These are phyloP conservation scores for Carposina sasakii DNA, from an alignment of 1,140 invertebrate species.

Conservation along the genomic window DNA sequence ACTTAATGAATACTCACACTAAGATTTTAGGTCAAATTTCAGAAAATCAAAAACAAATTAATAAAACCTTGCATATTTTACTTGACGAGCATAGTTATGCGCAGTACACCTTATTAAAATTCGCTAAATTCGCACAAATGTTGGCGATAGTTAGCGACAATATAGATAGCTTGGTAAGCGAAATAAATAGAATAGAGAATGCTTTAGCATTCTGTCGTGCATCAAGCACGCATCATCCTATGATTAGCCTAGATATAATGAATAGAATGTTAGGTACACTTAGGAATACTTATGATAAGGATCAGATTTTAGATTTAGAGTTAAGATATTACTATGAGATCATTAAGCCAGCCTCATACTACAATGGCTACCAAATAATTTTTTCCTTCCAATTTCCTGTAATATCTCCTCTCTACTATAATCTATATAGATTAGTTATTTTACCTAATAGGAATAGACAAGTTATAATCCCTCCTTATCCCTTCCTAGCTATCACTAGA, in stretches of 20 bases:
- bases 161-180: conserved; percentile 25
- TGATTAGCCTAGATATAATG: conserved; percentile 20
- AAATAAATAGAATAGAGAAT: conserved; percentile 32
- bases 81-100: conserved; percentile 16
- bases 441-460: too few species aligned
- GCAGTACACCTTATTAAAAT: conserved; percentile 24
- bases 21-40: conserved; percentile 18
- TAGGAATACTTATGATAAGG: conserved; percentile 19
- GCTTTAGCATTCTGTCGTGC: conserved; percentile 31
- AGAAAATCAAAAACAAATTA: conserved; percentile 28
- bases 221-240: conserved; percentile 25
- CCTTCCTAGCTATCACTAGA: neutral
- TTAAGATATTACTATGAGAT: conserved; percentile 33
- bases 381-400: conserved; percentile 32
- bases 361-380: conserved; percentile 24
- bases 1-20: conserved; percentile 12
- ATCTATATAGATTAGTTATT: conserved; percentile 26
- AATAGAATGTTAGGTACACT: conserved; percentile 23
- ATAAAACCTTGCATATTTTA: conserved; percentile 20
- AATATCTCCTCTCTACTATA: conserved; percentile 15
- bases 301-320: conserved; percentile 24
- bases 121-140: conserved; percentile 30
- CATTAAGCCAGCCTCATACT: conserved; percentile 33
- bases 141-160: conserved; percentile 31
- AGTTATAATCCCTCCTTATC: neutral